Conservation (phyloP, 92 coral and sea anemone genomes). For the Porites divaricata region DNA sequence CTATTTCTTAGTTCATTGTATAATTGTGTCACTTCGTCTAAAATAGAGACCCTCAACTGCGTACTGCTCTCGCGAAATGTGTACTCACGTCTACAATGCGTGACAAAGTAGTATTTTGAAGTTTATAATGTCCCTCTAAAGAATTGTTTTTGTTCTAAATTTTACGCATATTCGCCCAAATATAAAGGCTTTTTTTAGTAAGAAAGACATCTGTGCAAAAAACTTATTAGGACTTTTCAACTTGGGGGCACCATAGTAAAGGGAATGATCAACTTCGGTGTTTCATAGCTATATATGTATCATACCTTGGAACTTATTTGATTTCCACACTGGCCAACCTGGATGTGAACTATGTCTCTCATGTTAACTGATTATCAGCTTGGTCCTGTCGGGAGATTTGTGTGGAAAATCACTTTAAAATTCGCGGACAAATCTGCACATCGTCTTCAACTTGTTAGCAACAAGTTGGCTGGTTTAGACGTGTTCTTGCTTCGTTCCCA, state of each 20-base stretch:
- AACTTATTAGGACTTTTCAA: too few relatives aligned
- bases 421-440: background rate
- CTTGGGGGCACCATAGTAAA: background rate
- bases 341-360: conserved; percentile 91
- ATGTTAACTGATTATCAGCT: conserved; percentile 42
- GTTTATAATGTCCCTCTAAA: background rate
- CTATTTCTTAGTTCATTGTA: too few relatives aligned
- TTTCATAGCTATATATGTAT: conserved; percentile 2
- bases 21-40: too few relatives aligned
- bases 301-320: conserved; percentile 84
- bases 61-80: too few relatives aligned
- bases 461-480: conserved; percentile 4
- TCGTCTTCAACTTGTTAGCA: background rate
- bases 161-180: too few relatives aligned
- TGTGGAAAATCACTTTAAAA: background rate
- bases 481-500: conserved; percentile 1
- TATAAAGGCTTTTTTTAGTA: too few relatives aligned
- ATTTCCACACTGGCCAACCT: conserved; percentile 91
- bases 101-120: background rate
- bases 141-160: background rate
- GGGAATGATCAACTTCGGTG: background rate
- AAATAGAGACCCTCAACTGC: too few relatives aligned
- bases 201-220: too few relatives aligned
- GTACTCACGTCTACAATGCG: too few relatives aligned
- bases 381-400: conserved; percentile 13